Base-by-base conservation (phyloP, 2,113 vertebrate genomes). In the Orthonyx spaldingii region DNA sequence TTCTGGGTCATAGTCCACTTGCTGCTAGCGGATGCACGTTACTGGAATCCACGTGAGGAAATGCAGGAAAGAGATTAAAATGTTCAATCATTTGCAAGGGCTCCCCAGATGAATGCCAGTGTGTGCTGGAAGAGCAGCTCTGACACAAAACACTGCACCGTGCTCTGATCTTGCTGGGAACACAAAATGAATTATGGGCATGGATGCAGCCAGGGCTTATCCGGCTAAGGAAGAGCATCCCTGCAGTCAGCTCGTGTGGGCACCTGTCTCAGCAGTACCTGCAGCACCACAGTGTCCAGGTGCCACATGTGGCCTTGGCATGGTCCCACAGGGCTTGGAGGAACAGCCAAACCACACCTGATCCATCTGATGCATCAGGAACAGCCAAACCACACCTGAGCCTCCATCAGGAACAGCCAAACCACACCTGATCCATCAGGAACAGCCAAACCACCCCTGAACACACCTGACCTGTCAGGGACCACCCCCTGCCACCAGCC, bases 271-370 rank as follows among this genome's bases (percentile, higher is more conserved):
- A 28, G 28, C 77, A 4, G 41, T 3, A 33, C 7, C 69, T 7
- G 35, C 37, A 8, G 71, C 46, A 17, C 10, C 80, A 26, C 33
- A 7, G 19, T 8, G 33, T 5, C 35, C 9, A 1, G 11, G 24
- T 11, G 30, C 6, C 63, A 35, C 1, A 2, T 0, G 6, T 0
- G 21, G 47, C 44, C 8, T 53, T 2, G 3, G 27, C 0, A 1
- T 0, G 13, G 68, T 5, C 60, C 53, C 8, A 20, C 10, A 2
- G 39, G 65, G 47, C 52, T 28, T 17, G 26, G 57, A 37, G 56
- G 46, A 11, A 39, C 35, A 37, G 21, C 27, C 33, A 37, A 19
- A 27, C 35, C 53, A 30, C 52, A 53, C 28, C 52, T 17, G 27
- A 53, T 6, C 50, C 14, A 7, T 16, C 37, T 63, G 37, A 23